These are phyloP conservation scores for Epinephelus fuscoguttatus DNA, from an alignment of 2,113 vertebrate species.

Conservation along the genomic window DNA sequence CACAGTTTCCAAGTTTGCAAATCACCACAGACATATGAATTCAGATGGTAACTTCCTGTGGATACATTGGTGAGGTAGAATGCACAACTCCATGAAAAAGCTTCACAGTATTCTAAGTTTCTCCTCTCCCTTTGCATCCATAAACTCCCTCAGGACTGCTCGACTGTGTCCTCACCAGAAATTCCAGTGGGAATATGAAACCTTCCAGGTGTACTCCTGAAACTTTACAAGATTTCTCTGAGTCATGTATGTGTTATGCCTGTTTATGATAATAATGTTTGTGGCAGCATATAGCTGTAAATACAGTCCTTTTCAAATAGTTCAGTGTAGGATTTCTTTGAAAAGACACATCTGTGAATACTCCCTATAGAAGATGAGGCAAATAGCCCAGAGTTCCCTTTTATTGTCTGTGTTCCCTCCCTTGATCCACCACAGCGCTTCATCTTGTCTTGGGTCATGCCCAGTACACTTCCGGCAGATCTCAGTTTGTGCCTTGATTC, in stretches of 20 bases:
- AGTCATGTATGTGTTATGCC: background rate
- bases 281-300: too few species aligned
- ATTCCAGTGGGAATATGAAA: background rate
- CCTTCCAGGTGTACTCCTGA: background rate
- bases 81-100: background rate
- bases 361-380: background rate
- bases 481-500: background rate
- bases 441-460: background rate
- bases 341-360: background rate
- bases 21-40: background rate
- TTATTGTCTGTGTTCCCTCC: background rate
- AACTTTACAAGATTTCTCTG: too few species aligned
- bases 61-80: constrained; percentile 1
- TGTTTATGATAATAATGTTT: background rate
- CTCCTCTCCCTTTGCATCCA: background rate
- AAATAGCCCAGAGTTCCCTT: too few species aligned
- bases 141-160: background rate
- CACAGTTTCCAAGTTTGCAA: constrained; percentile 1
- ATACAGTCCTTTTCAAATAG: background rate
- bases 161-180: background rate
- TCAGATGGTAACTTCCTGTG: background rate
- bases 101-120: constrained; percentile 7
- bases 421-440: background rate
- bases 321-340: background rate
- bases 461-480: background rate